Evolutionary conservation across 2,797 vertebrate species (phyloP).

Genomic region (Dendrocincla tyrannina): DNA sequence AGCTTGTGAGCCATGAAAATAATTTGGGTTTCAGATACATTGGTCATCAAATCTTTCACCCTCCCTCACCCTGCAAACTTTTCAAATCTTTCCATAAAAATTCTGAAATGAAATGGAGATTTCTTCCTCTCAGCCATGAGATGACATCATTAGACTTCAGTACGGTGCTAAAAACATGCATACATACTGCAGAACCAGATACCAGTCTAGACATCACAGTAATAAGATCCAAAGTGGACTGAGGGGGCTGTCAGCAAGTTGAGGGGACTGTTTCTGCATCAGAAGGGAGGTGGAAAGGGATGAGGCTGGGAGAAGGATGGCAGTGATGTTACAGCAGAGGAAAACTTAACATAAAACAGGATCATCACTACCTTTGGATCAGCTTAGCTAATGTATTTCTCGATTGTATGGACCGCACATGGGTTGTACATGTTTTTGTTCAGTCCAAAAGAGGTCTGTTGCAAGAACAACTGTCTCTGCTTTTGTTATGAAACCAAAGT

Average conservation of each 20-base stretch:
- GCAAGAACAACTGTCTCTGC: conserved; percentile 38
- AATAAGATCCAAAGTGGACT: neutral
- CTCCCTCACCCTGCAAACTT: neutral
- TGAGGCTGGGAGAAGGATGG: neutral
- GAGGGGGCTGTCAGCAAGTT: neutral
- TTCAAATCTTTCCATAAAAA: neutral
- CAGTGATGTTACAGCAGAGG: neutral
- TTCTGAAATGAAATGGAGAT: neutral
- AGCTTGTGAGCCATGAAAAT: neutral
- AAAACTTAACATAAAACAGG: conserved; percentile 9
- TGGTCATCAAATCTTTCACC: neutral
- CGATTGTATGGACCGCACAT: neutral
- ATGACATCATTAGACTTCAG: neutral
- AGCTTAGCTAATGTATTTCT: neutral
- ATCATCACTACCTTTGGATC: neutral
- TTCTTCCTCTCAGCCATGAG: neutral
- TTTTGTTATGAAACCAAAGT: conserved; percentile 48
- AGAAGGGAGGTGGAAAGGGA: neutral
- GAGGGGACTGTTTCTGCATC: neutral
- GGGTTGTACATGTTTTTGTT: neutral
- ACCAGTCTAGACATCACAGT: neutral
- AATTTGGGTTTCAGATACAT: neutral
- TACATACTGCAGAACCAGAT: neutral
- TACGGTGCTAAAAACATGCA: neutral
- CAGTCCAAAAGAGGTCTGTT: conserved; percentile 40